Evolutionary conservation across 2,113 vertebrate species (phyloP), one percentile per base, ranked within the genome.

Genomic region (Phaethornis superciliosus): DNA sequence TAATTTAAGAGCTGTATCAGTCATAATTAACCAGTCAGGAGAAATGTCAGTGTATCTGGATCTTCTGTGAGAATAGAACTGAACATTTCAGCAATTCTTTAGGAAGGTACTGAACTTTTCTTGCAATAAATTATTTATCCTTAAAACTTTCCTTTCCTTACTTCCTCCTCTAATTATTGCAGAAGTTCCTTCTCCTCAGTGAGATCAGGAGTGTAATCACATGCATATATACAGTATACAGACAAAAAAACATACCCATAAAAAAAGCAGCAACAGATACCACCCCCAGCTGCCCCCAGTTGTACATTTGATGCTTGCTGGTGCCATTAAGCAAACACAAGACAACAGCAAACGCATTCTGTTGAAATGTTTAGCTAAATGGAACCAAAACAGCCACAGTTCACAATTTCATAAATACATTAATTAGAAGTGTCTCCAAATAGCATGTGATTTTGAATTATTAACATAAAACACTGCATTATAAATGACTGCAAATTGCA

Each of bases 401-500:
- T 98, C 98, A 98, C 97, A 98, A 98, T 98, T 98, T 98, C 98
- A 98, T 98, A 98, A 98, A 98, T 98, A 98, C 97, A 97, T 98
- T 98, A 98, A 98, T 98, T 98, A 98, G 97, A 98, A 98, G 97
- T 98, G 97, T 98, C 98, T 98, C 97, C 98, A 98, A 98, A 98
- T 98, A 98, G 97, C 97, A 98, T 98, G 98, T 97, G 97, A 98
- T 98, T 98, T 98, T 98, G 97, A 98, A 98, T 98, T 98, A 98
- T 98, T 98, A 98, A 98, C 98, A 98, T 97, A 98, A 98, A 98
- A 98, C 96, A 95, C 96, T 98, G 98, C 97, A 98, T 98, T 98
- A 98, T 98, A 98, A 98, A 98, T 98, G 98, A 98, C 96, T 98
- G 97, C 97, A 98, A 98, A 98, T 98, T 98, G 97, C 98, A 98